Conservation (phyloP, 2,888 invertebrate species). For the Macropis europaea region DNA sequence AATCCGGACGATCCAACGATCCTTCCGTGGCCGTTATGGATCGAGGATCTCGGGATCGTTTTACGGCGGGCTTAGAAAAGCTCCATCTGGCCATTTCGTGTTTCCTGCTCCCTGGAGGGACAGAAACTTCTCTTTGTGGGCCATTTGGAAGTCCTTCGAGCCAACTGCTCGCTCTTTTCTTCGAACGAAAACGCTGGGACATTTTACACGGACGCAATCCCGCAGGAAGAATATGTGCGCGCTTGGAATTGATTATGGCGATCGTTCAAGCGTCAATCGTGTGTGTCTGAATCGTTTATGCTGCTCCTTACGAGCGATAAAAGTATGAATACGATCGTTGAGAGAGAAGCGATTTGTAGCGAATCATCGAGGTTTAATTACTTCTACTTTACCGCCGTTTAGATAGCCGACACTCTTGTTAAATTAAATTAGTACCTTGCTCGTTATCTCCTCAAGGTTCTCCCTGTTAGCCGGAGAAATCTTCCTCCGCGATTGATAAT, state of each 20-base stretch:
- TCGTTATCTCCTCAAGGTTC: background rate
- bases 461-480: background rate
- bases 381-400: background rate
- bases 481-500: too few species aligned
- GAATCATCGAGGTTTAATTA: background rate
- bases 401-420: background rate
- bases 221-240: too few species aligned
- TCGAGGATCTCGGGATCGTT: background rate
- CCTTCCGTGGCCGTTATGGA: background rate
- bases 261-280: too few species aligned
- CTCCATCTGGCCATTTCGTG: conserved; percentile 13
- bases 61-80: conserved; percentile 13
- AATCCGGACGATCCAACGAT: background rate
- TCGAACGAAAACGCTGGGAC: background rate
- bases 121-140: background rate
- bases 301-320: too few species aligned
- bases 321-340: too few species aligned
- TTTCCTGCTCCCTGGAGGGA: background rate
- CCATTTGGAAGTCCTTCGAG: background rate
- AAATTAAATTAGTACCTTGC: background rate
- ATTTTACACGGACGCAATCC: background rate
- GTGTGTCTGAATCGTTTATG: too few species aligned
- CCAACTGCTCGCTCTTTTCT: background rate
- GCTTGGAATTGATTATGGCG: too few species aligned
- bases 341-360: too few species aligned